phyloP scores from a whole-genome alignment of 2,113 vertebrate species.

The Choloepus hoffmanni region DNA sequence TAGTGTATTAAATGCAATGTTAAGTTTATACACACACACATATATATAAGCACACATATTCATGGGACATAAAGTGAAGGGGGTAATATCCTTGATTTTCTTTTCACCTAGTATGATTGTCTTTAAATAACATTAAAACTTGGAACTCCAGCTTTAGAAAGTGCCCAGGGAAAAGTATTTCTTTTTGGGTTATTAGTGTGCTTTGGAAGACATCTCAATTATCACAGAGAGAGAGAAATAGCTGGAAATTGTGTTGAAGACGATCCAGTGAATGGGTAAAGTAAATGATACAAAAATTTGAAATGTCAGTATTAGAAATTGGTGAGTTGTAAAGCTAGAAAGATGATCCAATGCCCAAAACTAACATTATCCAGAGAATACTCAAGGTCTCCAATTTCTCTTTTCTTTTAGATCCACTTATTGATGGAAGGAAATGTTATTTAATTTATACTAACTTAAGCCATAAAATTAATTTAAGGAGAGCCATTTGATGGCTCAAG shows the following conservation, averaged over 20 bases:
- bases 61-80: not conserved
- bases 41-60: not conserved
- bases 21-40: not conserved
- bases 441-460: not conserved
- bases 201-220: not conserved
- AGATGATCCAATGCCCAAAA: not conserved
- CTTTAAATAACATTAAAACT: constrained; percentile 37
- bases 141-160: not conserved
- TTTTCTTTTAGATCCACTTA: constrained; percentile 36
- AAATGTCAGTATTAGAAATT: constrained; percentile 18
- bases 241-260: constrained; percentile 29
- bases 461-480: constrained; percentile 28
- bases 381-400: not conserved
- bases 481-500: not conserved
- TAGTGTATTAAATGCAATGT: not conserved
- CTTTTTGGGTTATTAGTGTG: constrained; percentile 8
- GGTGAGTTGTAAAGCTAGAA: not conserved
- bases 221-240: constrained; percentile 36
- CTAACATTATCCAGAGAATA: constrained; percentile 61
- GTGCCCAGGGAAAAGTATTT: not conserved
- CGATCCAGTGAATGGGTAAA: constrained; percentile 14
- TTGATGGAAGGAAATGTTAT: constrained; percentile 48
- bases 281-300: not conserved
- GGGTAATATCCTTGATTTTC: not conserved
- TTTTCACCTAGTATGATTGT: constrained; percentile 12